These are phyloP conservation scores for Spodoptera exigua DNA, from an alignment of 2,888 invertebrate genomes.

Conservation along the genomic window DNA sequence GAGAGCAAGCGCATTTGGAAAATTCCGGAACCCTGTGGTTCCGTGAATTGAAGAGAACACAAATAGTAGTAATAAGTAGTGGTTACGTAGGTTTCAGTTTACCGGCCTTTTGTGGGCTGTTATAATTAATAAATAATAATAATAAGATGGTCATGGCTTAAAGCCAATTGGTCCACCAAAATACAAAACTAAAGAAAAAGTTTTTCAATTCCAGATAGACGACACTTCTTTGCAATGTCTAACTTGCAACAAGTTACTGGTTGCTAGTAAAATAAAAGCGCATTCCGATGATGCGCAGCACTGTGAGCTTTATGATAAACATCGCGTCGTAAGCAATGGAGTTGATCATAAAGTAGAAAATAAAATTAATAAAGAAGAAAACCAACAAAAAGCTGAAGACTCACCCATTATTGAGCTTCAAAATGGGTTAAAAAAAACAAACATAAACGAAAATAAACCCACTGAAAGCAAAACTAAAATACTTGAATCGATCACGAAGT, in stretches of 20 bases:
- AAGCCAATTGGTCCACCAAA: too few species aligned
- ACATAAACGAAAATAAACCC: background rate
- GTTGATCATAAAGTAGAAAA: background rate
- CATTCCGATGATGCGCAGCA: slow-evolving; percentile 67
- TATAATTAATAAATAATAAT: too few species aligned
- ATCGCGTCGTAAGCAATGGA: slow-evolving; percentile 20
- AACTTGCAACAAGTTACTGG: slow-evolving; percentile 67
- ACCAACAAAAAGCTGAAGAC: background rate
- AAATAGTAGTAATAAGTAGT: too few species aligned
- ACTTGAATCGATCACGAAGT: slow-evolving; percentile 46
- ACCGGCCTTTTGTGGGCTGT: too few species aligned
- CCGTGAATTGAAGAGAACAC: too few species aligned
- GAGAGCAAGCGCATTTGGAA: too few species aligned
- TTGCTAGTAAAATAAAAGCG: slow-evolving; percentile 35
- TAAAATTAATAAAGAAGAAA: background rate
- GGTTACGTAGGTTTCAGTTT: too few species aligned
- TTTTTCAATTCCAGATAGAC: slow-evolving; percentile 65
- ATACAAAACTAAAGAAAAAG: background rate
- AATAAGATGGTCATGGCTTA: too few species aligned
- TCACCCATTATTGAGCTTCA: background rate
- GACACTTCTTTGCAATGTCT: slow-evolving; percentile 65
- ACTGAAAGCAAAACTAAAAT: slow-evolving; percentile 48
- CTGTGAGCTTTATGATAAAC: slow-evolving; percentile 23
- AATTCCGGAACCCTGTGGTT: too few species aligned
- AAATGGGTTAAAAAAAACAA: background rate